Conservation (phyloP, 2,113 vertebrate species). For the Sphaerodactylus townsendi region DNA sequence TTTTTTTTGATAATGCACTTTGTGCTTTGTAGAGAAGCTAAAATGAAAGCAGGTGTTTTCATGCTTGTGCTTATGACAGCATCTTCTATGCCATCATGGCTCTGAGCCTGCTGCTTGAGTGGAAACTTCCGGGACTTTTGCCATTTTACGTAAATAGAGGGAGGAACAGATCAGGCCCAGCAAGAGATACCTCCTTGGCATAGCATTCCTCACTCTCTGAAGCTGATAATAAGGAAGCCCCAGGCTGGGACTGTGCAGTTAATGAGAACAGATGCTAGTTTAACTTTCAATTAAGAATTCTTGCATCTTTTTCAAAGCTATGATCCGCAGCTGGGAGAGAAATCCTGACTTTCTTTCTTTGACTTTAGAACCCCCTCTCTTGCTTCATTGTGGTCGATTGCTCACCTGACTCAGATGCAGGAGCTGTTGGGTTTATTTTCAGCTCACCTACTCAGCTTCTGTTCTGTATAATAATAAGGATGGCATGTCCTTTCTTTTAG, state of each 20-base stretch:
- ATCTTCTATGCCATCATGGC: background rate
- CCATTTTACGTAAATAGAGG: background rate
- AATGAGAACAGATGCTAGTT: constrained; percentile 2
- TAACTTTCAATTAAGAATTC: constrained; percentile 4
- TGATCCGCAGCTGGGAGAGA: background rate
- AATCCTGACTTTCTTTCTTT: background rate
- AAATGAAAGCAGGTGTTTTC: constrained; percentile 7
- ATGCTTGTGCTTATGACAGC: background rate
- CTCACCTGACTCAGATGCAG: background rate
- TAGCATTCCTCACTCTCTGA: background rate
- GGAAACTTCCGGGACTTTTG: constrained; percentile 16
- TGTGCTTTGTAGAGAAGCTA: background rate
- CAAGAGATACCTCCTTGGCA: background rate
- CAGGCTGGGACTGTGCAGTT: background rate
- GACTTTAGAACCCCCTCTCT: background rate
- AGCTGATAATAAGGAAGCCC: constrained; percentile 2
- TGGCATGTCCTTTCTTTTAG: background rate
- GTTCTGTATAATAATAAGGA: background rate
- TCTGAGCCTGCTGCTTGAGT: background rate
- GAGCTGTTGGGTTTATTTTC: background rate
- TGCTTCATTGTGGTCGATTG: background rate
- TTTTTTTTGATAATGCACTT: background rate
- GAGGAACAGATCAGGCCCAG: background rate
- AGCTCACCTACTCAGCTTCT: background rate
- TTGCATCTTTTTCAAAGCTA: background rate